A percentile compares a stretch with the other conserved stretches of the same genome.
These are phyloP conservation scores for Mactra quadrangularis DNA, from an alignment of 1,140 invertebrate species.

Conservation along the genomic window DNA sequence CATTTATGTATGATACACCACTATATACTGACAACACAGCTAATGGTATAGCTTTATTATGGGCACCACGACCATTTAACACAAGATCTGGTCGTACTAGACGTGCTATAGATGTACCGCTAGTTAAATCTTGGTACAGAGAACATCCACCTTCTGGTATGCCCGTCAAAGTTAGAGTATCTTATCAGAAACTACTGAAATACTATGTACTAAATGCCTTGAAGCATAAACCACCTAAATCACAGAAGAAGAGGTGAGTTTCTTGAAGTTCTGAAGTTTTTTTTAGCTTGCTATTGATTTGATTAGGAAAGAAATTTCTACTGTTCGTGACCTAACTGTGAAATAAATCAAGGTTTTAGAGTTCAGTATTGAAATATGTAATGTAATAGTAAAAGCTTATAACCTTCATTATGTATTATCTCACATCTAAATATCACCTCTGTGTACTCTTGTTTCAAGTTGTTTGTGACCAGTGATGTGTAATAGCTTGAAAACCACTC, in stretches of 20 bases:
- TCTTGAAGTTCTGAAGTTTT: too few relatives aligned
- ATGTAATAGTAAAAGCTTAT: too few relatives aligned
- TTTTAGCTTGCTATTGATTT: too few relatives aligned
- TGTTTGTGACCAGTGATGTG: too few relatives aligned
- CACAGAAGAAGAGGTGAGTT: conserved; percentile 96
- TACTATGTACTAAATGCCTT: conserved; percentile 99
- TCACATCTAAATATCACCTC: too few relatives aligned
- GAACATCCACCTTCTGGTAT: conserved; percentile 99
- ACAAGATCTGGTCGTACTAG: conserved; percentile 93
- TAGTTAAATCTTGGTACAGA: conserved; percentile 97
- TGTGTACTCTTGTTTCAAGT: too few relatives aligned
- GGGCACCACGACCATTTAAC: conserved; percentile 99
- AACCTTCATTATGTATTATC: too few relatives aligned
- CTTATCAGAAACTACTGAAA: conserved; percentile 99
- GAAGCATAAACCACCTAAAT: conserved; percentile 98
- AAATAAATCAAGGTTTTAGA: too few relatives aligned
- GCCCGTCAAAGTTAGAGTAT: conserved; percentile 99
- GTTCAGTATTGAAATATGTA: too few relatives aligned
- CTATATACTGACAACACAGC: conserved; percentile 99
- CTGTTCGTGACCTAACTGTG: too few relatives aligned
- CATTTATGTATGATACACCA: conserved; percentile 97
- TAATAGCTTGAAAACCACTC: too few relatives aligned
- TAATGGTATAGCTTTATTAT: conserved; percentile 99
- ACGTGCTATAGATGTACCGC: conserved; percentile 97
- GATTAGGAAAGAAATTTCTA: too few relatives aligned